A percentile compares a stretch with the other conserved stretches of the same genome.
Conservation (phyloP, 2,797 vertebrate species). For the Pampus argenteus region DNA sequence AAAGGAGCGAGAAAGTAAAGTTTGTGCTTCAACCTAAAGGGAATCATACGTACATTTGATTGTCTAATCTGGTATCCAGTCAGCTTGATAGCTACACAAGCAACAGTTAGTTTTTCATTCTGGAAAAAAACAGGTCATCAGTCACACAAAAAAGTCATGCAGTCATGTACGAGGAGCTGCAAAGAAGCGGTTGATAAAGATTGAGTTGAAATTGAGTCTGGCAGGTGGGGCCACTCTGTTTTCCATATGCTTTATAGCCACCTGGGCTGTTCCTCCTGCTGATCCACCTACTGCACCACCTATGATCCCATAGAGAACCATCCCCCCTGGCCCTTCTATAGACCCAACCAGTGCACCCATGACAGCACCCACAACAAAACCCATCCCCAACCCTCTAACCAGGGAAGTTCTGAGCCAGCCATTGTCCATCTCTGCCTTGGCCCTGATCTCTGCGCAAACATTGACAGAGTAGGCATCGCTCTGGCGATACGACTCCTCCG, state of each 20-base stretch:
- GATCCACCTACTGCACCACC: slow-evolving; percentile 80
- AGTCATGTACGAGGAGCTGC: slow-evolving; percentile 59
- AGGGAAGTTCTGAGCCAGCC: slow-evolving; percentile 81
- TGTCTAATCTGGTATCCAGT: background rate
- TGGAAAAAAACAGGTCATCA: background rate
- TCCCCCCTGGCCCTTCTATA: slow-evolving; percentile 80
- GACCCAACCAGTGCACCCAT: slow-evolving; percentile 79
- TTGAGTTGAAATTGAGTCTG: slow-evolving; percentile 82
- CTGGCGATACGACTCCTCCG: slow-evolving; percentile 72
- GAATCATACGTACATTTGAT: background rate
- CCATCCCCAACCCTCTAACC: slow-evolving; percentile 74
- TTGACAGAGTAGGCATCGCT: slow-evolving; percentile 68
- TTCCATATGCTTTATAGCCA: slow-evolving; percentile 82
- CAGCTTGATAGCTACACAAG: background rate
- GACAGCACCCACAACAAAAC: slow-evolving; percentile 74
- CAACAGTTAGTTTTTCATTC: background rate
- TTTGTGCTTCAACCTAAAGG: slow-evolving; percentile 4
- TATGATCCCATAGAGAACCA: slow-evolving; percentile 79
- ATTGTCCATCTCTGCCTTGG: slow-evolving; percentile 80
- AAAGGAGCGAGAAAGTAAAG: background rate
- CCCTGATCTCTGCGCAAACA: slow-evolving; percentile 69
- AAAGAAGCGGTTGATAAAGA: slow-evolving; percentile 85
- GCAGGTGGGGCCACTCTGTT: slow-evolving; percentile 73
- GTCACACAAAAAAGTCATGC: accelerated
- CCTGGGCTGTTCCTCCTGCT: slow-evolving; percentile 81